Evolutionary conservation across 2,888 invertebrate genomes (phyloP), one percentile per base, ranked within the genome.

Genomic region (Temnothorax rugatulus): DNA sequence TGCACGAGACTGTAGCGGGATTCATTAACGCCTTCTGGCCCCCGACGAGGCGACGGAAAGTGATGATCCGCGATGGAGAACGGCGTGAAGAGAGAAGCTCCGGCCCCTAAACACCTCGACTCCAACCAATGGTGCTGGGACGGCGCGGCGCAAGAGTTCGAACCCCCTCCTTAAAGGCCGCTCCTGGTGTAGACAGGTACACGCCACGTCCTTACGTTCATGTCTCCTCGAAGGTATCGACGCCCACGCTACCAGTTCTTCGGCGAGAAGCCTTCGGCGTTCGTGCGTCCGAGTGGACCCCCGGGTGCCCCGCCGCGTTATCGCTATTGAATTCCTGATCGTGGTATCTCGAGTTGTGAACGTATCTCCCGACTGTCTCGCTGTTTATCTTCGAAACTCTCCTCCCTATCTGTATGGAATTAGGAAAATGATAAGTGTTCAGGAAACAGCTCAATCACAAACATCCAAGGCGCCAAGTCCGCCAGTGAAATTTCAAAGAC

Each of bases 191-290:
- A 84, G 86, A 85, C 44, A 41, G n/a, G 81, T 82, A 84, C 85
- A 87, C 84, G 84, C 85, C 83, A 83, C 88, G 88, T 83, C 86
- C 84, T 87, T 85, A 85, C 88, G 66, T 87, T 86, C 73, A 90
- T 90, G 91, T 92, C 93, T 92, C 44, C 44, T 93, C 87, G 90
- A 87, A 89, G 89, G 85, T 90, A 79, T 50, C 83, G 86, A 91
- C 93, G 90, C 92, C 91, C 89, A 91, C 92, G 90, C 92, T 89
- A 91, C 92, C 94, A 94, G 94, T 94, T 92, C 92, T 91, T 92
- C 92, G 87, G 87, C 90, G 88, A 34, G 34, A 7, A 91, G 89
- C 82, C 88, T 90, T 84, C 83, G 44, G 69, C 21, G 61, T 84
- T 84, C 59, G 68, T 79, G 54, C 69, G 63, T 73, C 73, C 29